A percentile compares a stretch with the other conserved stretches of the same genome.
Conservation (phyloP, 2,113 vertebrate species). For the Monopterus albus region DNA sequence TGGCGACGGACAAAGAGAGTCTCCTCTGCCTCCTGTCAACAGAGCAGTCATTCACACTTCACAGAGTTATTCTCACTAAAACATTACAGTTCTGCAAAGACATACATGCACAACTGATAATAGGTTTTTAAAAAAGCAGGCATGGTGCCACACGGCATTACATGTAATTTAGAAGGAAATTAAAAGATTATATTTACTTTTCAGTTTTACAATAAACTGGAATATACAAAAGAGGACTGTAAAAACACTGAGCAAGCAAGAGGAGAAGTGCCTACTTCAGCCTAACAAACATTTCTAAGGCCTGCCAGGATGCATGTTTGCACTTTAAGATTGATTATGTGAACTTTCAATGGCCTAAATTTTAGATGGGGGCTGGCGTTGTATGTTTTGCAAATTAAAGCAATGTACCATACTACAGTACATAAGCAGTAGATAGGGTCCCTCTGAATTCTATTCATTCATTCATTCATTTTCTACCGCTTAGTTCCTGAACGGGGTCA, state of each 20-base stretch:
- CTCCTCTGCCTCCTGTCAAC: slow-evolving; percentile 77
- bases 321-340: too few relatives aligned
- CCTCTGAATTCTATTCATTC: too few relatives aligned
- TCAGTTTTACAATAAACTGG: too few relatives aligned
- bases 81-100: background rate
- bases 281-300: too few relatives aligned
- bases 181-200: too few relatives aligned
- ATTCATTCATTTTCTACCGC: too few relatives aligned
- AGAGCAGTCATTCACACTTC: slow-evolving; percentile 1
- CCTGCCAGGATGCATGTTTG: too few relatives aligned
- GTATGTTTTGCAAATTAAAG: background rate
- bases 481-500: too few relatives aligned
- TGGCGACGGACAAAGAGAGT: slow-evolving; percentile 84
- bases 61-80: background rate
- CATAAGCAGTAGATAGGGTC: too few relatives aligned
- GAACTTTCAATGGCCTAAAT: background rate
- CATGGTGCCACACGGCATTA: background rate
- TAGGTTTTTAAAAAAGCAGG: background rate
- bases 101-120: background rate
- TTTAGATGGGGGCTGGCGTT: background rate
- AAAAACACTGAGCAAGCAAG: too few relatives aligned
- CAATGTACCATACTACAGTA: too few relatives aligned
- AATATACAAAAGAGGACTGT: too few relatives aligned
- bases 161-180: background rate
- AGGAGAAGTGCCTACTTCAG: background rate